Evolutionary conservation across 2,888 invertebrate genomes (phyloP), one percentile per base, ranked within the genome.

Genomic region (Acrobasis repandana): DNA sequence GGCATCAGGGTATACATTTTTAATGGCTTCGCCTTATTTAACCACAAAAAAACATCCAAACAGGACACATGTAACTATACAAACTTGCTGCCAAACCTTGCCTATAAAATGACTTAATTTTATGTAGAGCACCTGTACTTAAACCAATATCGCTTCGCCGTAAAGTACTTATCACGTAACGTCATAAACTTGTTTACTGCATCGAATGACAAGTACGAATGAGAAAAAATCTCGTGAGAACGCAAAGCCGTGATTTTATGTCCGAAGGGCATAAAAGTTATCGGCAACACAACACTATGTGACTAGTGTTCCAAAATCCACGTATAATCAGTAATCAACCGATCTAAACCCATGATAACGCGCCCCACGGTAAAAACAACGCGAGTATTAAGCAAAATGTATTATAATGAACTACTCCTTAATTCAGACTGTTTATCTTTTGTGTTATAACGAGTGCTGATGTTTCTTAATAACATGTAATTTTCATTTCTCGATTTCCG

Each of bases 371-470:
- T 75, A 85, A 80, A 85, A 88, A 88, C 83, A 86, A 85, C 80
- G 83, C 82, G 74, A 82, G 80, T 86, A 88, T 88, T 85, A 86
- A 84, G 79, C 79, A 85, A 89, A 90, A 86, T 77, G 77, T 83
- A 88, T 80, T 81, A 85, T 86, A 90, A 90, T 88, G 85, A 88
- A 85, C 79, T 76, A 85, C 85, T 86, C 85, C 80, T 90, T 90
- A 90, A 90, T 90, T 88, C 78, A 72, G 80, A 78, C 80, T 88
- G 86, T 90, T 92, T 91, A 91, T 91, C 89, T 91, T 90, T 90
- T 85, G 87, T 85, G 82, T 89, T 87, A 85, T 84, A 88, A 89
- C 87, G 77, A 80, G 87, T 91, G 91, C 90, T 90, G 90, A 90
- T 89, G 90, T 85, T 79, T 83, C 75, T 72, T 91, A 91, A 92